These are phyloP conservation scores for Diadema setosum DNA, from an alignment of 35 echinoderm and acorn worm species.

Conservation along the genomic window DNA sequence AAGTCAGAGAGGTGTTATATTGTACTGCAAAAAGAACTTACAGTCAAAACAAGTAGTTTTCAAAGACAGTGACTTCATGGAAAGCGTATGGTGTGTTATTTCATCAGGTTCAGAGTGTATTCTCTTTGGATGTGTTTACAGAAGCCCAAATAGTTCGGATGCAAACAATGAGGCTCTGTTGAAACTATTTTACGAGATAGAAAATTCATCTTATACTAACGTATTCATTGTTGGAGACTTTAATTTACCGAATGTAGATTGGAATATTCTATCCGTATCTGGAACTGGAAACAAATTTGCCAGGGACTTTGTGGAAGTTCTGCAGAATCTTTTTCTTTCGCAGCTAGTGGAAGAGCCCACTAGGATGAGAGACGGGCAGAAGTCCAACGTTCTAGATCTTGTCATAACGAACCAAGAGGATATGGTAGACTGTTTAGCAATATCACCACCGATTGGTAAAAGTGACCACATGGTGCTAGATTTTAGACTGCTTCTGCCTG, in stretches of 20 bases:
- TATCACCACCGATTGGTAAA: background rate
- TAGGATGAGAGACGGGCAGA: background rate
- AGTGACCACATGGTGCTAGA: background rate
- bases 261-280: background rate
- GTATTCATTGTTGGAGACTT: background rate
- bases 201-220: background rate
- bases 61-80: background rate
- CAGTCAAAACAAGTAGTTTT: background rate
- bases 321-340: background rate
- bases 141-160: background rate
- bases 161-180: background rate
- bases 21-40: background rate
- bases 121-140: slow-evolving; percentile 6
- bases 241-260: background rate
- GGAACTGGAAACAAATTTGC: background rate
- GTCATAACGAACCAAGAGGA: background rate
- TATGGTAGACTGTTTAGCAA: background rate
- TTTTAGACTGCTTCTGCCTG: background rate
- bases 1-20: background rate
- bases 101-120: background rate
- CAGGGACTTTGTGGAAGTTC: background rate
- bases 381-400: background rate
- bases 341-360: background rate
- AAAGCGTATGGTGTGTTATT: background rate
- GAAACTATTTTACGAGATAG: slow-evolving; percentile 8